Evolutionary conservation across 2,797 vertebrate species (phyloP).

Genomic region (Platalea minor): DNA sequence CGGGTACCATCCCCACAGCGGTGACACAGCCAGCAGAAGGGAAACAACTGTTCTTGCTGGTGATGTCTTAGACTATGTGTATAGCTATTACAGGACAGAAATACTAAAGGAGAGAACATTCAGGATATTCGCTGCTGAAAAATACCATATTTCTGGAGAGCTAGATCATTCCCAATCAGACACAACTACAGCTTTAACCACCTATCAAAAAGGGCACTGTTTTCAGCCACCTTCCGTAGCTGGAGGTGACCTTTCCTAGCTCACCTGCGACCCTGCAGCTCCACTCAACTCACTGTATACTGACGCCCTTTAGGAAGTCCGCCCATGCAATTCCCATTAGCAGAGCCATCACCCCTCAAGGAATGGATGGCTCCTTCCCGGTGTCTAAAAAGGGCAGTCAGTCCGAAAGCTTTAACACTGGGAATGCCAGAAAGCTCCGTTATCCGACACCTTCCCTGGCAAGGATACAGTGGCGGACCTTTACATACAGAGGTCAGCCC

Average conservation of each 20-base stretch:
- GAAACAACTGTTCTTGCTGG: background rate
- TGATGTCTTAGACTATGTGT: background rate
- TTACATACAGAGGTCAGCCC: background rate
- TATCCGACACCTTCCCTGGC: background rate
- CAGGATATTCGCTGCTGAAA: background rate
- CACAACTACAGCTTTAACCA: background rate
- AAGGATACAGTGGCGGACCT: background rate
- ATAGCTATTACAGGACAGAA: background rate
- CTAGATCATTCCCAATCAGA: background rate
- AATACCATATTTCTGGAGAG: background rate
- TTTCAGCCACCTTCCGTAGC: background rate
- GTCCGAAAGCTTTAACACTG: background rate
- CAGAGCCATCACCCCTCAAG: background rate
- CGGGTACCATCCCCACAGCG: rapidly evolving
- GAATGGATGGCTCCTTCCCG: background rate
- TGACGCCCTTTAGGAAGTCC: background rate
- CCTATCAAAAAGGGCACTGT: background rate
- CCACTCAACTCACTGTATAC: background rate
- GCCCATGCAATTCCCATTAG: background rate
- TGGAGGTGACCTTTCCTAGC: background rate
- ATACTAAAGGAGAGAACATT: background rate
- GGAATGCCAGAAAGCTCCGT: background rate
- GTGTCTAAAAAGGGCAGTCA: background rate
- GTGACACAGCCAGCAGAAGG: background rate
- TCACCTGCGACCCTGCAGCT: background rate